Base-by-base conservation (phyloP, 37 sponge, comb jelly and placozoan genomes). In the Mnemiopsis leidyi region DNA sequence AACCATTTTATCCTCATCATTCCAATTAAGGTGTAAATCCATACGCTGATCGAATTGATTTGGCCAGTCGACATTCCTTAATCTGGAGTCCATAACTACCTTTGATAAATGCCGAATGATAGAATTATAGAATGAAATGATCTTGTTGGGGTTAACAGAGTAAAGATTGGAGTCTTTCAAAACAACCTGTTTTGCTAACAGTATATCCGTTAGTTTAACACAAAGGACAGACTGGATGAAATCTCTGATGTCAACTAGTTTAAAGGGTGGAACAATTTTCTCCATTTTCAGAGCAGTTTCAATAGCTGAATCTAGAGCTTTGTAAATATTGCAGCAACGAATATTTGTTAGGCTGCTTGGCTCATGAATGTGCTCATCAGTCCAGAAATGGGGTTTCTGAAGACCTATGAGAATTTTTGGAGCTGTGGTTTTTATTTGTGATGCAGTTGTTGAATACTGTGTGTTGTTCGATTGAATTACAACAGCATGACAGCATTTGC, bases 131-230 rank as follows among this genome's bases (percentile, higher is more conserved):
- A 9, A 79, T 29, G 82, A 23, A 36, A 32, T 31, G 35, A 79
- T 79, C 1, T 26, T 34, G 82, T 79, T 79, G 18, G 82, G 82
- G 35, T 79, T 26, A 13, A 79, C 82, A 23, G 82, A 31, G 36
- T 31, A 31, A 2, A 18, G 37, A 1, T 31, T 31, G 16, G 16
- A 26, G 7, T 79, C 35, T 13, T 34, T 79, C 38, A 79, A 38
- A 79, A 32, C 82, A 33, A 79, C 26, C 36, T 79, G 82, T 26
- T 79, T 79, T 36, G 82, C 36, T 3, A 79, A 38, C 32, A 79
- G 38, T 36, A 79, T 23, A 29, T 79, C 82, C 31, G 82, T 79
- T 5, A 79, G 82, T 32, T 79, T 79, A 1, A 32, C 82, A 32
- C 82, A 79, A 21, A 79, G 16, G 7, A 79, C 82, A 5, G 82